Evolutionary conservation across 2,888 invertebrate genomes (phyloP).

Genomic region (Mimachlamys varia): DNA sequence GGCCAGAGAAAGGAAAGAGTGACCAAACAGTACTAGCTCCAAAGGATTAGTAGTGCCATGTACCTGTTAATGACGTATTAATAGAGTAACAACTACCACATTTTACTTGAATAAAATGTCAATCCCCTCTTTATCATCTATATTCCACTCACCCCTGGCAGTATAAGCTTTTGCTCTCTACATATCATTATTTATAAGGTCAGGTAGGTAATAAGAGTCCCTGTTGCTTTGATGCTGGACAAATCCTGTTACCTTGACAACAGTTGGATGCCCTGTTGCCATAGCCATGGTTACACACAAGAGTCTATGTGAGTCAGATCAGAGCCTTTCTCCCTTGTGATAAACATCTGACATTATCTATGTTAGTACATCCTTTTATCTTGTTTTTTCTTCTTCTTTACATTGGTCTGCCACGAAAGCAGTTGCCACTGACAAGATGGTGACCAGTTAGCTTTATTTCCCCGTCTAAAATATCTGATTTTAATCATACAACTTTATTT

Average conservation of each 20-base stretch:
- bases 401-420: not conserved
- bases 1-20: no score
- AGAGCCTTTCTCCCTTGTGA: slow-evolving; percentile 3
- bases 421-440: not conserved
- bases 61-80: no score
- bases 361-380: slow-evolving; percentile 25
- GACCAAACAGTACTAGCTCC: no score
- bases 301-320: not conserved
- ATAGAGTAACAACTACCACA: no score
- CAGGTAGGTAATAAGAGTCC: no score
- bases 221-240: not conserved
- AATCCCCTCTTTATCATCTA: no score
- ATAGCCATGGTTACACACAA: not conserved
- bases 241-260: not conserved
- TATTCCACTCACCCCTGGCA: no score
- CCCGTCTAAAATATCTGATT: not conserved
- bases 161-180: no score
- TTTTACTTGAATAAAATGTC: no score
- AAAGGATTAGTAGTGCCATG: no score
- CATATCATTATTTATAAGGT: no score
- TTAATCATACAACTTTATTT: no score
- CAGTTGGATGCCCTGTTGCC: not conserved
- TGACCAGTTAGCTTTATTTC: not conserved
- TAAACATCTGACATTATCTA: slow-evolving; percentile 5
- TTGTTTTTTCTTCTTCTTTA: not conserved